phyloP scores from a whole-genome alignment of 2,113 vertebrate species.

The Tachysurus vachellii region DNA sequence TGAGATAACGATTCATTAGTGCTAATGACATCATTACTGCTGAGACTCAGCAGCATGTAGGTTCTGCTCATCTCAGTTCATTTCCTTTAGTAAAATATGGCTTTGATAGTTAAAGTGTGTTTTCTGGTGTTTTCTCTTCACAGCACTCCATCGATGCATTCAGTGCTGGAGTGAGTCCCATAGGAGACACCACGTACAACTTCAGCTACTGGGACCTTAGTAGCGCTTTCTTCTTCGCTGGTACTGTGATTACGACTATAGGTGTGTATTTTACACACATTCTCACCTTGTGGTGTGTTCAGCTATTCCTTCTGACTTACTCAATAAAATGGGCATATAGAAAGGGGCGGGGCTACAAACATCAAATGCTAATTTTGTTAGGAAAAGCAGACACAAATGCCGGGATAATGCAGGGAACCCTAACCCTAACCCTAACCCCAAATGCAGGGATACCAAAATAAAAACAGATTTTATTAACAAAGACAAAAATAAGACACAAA shows the following conservation, averaged over 20 bases:
- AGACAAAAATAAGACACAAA: too few relatives aligned
- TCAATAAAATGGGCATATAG: background rate
- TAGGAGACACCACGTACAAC: conserved; percentile 88
- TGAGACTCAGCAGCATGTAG: background rate
- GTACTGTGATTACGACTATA: conserved; percentile 98
- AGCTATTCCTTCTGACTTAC: background rate
- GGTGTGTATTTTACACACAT: conserved; percentile 70
- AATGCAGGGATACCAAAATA: too few relatives aligned
- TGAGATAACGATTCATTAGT: conserved; percentile 41
- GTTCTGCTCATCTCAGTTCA: background rate
- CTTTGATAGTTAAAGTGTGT: conserved; percentile 33
- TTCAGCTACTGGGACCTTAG: conserved; percentile 97
- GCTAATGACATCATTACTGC: conserved; percentile 29
- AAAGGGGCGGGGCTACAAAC: background rate
- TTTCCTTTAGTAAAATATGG: background rate
- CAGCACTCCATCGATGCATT: conserved; percentile 92
- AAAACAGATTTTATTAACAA: too few relatives aligned
- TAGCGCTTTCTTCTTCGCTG: conserved; percentile 98
- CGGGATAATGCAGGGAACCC: too few relatives aligned
- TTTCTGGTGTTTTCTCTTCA: conserved; percentile 50
- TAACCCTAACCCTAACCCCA: too few relatives aligned
- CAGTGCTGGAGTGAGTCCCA: conserved; percentile 89
- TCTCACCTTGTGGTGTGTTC: background rate
- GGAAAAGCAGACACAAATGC: too few relatives aligned
- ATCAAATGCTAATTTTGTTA: too few relatives aligned